A percentile compares a stretch with the other conserved stretches of the same genome.
These are phyloP conservation scores for Trachelus troglodyta DNA, from an alignment of 2,888 invertebrate species.

Conservation along the genomic window DNA sequence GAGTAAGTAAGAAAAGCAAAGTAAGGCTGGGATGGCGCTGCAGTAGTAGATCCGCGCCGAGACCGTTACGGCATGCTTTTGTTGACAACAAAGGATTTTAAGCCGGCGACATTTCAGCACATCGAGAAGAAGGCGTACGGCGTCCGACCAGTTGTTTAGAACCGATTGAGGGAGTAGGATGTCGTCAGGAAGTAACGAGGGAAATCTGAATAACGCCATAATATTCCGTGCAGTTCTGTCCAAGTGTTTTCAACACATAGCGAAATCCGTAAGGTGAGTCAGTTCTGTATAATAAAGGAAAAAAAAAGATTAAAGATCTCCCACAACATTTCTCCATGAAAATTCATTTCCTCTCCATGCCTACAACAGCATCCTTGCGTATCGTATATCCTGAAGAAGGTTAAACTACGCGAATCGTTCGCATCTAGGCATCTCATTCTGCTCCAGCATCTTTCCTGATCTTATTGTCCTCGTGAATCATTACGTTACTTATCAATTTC, in stretches of 20 bases:
- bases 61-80: slow-evolving; percentile 38
- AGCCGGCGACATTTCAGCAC: slow-evolving; percentile 15
- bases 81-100: slow-evolving; percentile 29
- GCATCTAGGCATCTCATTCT: background rate
- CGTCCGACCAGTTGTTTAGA: background rate
- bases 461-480: background rate
- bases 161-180: background rate
- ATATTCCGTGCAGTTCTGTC: slow-evolving; percentile 46
- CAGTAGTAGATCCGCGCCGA: slow-evolving; percentile 9
- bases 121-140: background rate
- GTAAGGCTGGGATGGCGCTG: background rate
- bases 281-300: background rate
- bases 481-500: background rate
- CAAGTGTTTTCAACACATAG: slow-evolving; percentile 44
- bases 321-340: background rate
- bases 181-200: slow-evolving; percentile 5
- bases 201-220: slow-evolving; percentile 41
- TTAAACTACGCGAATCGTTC: background rate
- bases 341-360: background rate
- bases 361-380: background rate
- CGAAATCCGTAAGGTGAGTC: slow-evolving; percentile 54
- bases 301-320: background rate
- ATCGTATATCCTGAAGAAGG: background rate
- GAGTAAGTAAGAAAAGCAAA: background rate
- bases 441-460: background rate